Base-by-base conservation (phyloP, 2,797 vertebrate species). In the Mareca strepera region DNA sequence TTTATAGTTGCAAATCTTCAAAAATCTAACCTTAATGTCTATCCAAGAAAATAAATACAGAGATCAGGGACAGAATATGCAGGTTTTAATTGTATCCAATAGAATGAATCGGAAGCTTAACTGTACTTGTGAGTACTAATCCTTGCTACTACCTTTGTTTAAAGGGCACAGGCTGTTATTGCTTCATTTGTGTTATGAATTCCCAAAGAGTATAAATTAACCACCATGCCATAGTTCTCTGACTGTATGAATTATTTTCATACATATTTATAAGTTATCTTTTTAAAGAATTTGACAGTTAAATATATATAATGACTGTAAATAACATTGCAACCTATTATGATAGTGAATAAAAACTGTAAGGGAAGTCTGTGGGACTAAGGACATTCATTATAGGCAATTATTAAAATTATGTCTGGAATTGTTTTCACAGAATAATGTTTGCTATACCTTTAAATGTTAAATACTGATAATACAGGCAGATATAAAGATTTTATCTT, bases 401-500 rank as follows among this genome's bases (percentile, higher is more conserved):
- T 85, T 91, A 22, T 72, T 87, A 59, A 94, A 79, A 55, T 55
- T 55, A 28, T 35, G 79, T 77, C 55, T 82, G 37, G 43, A 86
- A 83, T 83, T 88, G 86, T 86, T 96, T 97, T 94, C 64, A 86
- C 35, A 76, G 29, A 55, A 79, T 15, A 59, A 74, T 52, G 3
- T 46, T 59, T 16, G 20, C 22, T 76, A 4, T 82, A 69, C 31
- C 56, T 92, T 96, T 86, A 88, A 97, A 88, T 78, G 73, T 78
- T 90, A 59, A 69, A 22, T 92, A 64, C 62, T 91, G 88, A 90
- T 94, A 91, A 75, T 86, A 68, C 17, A 79, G 44, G 29, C 37
- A 96, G 52, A 64, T 11, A 7, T 84, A 83, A 86, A 25, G 17
- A 85, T 91, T 92, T 95, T 94, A 93, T 96, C 23, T 25, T 29